Percentiles rank a stretch among this genome's conserved stretches.
Evolutionary conservation across 2,113 vertebrate genomes (phyloP).

Genomic region (Rhegmatorhina hoffmannsi): DNA sequence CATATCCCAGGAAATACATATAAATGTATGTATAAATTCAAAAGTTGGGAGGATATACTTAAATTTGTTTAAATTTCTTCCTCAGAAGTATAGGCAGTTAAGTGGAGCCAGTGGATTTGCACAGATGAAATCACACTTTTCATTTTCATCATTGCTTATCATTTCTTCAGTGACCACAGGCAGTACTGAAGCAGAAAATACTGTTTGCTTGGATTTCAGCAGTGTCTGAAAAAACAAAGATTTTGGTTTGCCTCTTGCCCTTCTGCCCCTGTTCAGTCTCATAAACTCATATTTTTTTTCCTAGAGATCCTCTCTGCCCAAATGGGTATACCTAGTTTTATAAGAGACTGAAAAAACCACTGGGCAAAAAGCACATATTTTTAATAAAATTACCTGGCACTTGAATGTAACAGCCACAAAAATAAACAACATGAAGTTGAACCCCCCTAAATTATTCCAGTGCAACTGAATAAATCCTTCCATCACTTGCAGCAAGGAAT

Average conservation of each 20-base stretch:
- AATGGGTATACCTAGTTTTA: not conserved
- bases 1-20: not conserved
- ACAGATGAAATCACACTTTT: not conserved
- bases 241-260: not conserved
- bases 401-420: not conserved
- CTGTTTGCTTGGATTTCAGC: conserved; percentile 2
- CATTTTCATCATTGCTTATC: not conserved
- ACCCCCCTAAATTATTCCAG: not conserved
- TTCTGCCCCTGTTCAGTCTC: not conserved
- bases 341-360: not conserved
- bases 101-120: not conserved
- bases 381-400: not conserved
- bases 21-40: not conserved
- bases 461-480: not conserved
- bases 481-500: not conserved
- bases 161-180: not conserved
- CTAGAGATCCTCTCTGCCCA: not conserved
- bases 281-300: not conserved
- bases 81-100: not conserved
- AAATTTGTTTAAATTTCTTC: not conserved
- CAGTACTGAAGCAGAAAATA: conserved; percentile 9
- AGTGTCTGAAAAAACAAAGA: conserved; percentile 26
- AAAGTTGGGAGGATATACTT: not conserved
- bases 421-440: not conserved
- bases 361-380: not conserved